Percentiles rank a stretch among this genome's conserved stretches.
Evolutionary conservation across 2,888 invertebrate genomes (phyloP).

Genomic region (Pheosia gnoma): DNA sequence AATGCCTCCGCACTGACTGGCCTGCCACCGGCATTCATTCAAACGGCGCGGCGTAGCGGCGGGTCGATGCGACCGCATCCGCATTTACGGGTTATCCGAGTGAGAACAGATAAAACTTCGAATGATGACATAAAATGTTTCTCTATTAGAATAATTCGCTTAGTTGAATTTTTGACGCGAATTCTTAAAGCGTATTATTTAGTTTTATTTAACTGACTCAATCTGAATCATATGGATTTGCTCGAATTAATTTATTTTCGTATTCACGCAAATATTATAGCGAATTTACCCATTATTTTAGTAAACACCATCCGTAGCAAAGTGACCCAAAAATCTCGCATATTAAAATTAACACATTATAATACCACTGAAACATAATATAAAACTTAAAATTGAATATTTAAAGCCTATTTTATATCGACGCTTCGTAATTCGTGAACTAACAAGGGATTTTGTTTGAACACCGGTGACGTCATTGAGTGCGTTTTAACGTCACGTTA

Average conservation of each 20-base stretch:
- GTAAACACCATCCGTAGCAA: no score
- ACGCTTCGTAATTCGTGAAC: constrained; percentile 20
- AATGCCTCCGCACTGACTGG: constrained; percentile 71
- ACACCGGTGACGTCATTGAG: constrained; percentile 30
- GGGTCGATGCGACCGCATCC: constrained; percentile 56
- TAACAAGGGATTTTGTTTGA: constrained; percentile 32
- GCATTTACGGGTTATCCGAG: constrained; percentile 62
- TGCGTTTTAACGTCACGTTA: constrained; percentile 44
- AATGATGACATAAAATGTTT: constrained; percentile 54
- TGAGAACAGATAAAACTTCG: constrained; percentile 63
- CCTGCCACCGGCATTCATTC: constrained; percentile 63
- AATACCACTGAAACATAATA: no score
- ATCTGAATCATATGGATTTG: constrained; percentile 19
- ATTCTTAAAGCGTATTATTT: constrained; percentile 32
- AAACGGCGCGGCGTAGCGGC: constrained; percentile 31
- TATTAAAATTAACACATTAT: no score
- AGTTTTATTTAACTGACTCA: constrained; percentile 10
- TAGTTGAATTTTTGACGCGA: constrained; percentile 33
- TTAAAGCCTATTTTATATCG: not conserved
- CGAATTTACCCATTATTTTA: no score
- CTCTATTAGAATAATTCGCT: constrained; percentile 44
- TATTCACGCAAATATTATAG: not conserved
- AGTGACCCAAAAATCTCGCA: no score
- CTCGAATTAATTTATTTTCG: not conserved
- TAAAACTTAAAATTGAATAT: no score